Evolutionary conservation across 2,797 vertebrate genomes (phyloP).

Genomic region (Capromys pilorides): DNA sequence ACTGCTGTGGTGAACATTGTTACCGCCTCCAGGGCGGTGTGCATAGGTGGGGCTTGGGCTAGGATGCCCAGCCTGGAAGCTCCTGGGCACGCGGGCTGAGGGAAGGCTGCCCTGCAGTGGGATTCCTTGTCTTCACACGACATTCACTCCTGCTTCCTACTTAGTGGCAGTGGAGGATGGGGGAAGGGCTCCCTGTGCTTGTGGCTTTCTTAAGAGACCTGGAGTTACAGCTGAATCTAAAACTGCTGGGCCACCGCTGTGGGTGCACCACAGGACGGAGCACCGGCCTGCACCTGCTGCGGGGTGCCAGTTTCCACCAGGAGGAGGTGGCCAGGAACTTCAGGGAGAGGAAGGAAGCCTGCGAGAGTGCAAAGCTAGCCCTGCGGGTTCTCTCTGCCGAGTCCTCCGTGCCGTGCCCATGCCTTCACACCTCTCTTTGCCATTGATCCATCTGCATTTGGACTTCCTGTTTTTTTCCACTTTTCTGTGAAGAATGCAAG

Average conservation of each 20-base stretch:
- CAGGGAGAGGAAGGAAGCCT: neutral
- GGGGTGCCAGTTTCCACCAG: neutral
- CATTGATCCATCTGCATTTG: neutral
- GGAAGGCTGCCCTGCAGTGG: rapidly evolving
- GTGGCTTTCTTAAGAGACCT: neutral
- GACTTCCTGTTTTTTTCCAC: neutral
- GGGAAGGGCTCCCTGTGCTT: neutral
- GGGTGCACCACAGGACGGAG: rapidly evolving
- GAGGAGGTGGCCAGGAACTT: neutral
- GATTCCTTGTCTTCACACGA: rapidly evolving
- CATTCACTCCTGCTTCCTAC: neutral
- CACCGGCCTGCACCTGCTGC: neutral
- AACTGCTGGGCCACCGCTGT: neutral
- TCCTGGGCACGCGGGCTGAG: neutral
- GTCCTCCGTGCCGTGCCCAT: rapidly evolving
- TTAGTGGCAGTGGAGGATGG: neutral
- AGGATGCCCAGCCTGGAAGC: neutral
- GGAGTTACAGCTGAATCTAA: neutral
- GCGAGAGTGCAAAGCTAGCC: too few relatives aligned
- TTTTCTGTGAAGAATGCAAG: neutral
- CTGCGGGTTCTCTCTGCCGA: rapidly evolving
- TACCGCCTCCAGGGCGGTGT: neutral
- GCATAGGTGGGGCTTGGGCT: neutral
- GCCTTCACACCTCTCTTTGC: neutral
- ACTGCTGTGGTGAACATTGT: neutral